Conservation (phyloP, 2,888 invertebrate genomes). For the Hirudinaria manillensis region DNA sequence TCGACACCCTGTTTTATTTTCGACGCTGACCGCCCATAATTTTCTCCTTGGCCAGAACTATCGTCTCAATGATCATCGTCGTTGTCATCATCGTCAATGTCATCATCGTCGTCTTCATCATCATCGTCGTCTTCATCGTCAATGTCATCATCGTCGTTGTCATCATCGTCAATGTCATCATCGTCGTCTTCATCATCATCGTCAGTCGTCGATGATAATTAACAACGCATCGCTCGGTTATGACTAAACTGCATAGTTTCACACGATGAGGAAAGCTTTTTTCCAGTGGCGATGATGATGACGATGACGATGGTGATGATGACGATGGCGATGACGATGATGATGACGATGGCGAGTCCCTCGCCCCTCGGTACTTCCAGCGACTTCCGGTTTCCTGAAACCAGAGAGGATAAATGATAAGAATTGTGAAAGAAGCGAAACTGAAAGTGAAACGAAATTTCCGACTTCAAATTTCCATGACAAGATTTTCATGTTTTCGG, state of each 20-base stretch:
- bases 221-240: too few species aligned
- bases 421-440: too few species aligned
- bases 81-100: background rate
- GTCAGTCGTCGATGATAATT: background rate
- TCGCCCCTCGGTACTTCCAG: background rate
- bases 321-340: background rate
- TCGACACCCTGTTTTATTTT: too few species aligned
- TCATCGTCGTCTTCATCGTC: conserved; percentile 10
- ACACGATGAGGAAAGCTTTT: background rate
- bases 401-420: too few species aligned
- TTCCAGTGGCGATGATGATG: background rate
- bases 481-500: too few species aligned
- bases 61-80: background rate
- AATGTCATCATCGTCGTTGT: background rate
- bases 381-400: background rate
- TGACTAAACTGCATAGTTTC: background rate
- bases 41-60: background rate
- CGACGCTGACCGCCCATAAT: too few species aligned
- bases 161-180: conserved; percentile 21
- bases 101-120: conserved; percentile 16
- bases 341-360: background rate
- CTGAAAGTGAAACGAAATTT: too few species aligned
- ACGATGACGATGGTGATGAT: background rate
- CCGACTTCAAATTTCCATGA: too few species aligned
- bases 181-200: conserved; percentile 18